Base-by-base conservation (phyloP, 2,888 invertebrate genomes). In the Crioceris asparagi region DNA sequence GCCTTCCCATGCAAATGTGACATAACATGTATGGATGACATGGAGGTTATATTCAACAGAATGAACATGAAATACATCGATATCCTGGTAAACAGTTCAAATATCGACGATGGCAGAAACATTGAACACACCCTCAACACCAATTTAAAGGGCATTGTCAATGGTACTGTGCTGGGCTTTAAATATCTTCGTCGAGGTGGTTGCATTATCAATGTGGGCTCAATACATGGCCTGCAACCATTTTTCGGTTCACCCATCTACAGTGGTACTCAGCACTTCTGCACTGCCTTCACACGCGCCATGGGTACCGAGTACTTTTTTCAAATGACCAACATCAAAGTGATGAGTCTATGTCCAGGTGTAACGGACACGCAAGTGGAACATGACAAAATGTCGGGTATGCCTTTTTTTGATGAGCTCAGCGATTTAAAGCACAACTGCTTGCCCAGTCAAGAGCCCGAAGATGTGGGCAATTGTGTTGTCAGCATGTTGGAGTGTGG, bases 181-280 rank as follows among this genome's bases (percentile, higher is more conserved):
- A 43, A 50, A 35, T 67, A 71, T 51, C 71, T 77, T 1, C 74
- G 72, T 0, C 59, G 57, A 12, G 79, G 79, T 8, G 79, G 79
- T 1, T 68, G 70, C 1, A 71, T 81, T 32, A 66, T 81, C 58
- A 69, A 44, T 48, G 35, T 46, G 8, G 68, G 75, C 1, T 77
- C 79, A 1, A 69, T 74, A 16, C 68, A 72, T 40, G 78, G 77
- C 0, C 64, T 68, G 30, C 61, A 65, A 29, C 59, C 70, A 1
- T 61, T 68, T 26, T 67, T 67, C 16, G 69, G 64, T 17, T 52
- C 68, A 12, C 76, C 77, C 1, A 58, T 72, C 10, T 77, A 77
- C 51, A 65, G 67, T 27, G 70, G 71, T 1, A 70, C 74, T 1
- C 75, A 76, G 53, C 67, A 64, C 36, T 72, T 69, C 4, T 66